phyloP scores from a whole-genome alignment of 2,797 vertebrate species.

The Anniella stebbinsi region DNA sequence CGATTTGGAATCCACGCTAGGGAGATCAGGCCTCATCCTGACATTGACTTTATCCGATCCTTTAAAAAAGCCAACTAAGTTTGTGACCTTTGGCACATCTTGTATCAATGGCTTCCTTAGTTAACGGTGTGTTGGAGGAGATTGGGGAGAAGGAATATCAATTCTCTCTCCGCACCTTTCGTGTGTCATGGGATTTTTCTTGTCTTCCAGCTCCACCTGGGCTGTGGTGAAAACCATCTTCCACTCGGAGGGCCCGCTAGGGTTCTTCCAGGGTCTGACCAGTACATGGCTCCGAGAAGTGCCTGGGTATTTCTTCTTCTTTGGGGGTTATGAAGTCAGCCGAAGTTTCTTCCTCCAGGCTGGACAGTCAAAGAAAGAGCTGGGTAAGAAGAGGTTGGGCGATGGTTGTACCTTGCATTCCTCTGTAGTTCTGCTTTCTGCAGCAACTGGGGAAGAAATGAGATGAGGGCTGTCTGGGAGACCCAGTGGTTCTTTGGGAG shows the following conservation, averaged over 20 bases:
- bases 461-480: not conserved
- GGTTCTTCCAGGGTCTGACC: constrained; percentile 62
- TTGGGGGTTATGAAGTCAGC: constrained; percentile 63
- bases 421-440: not conserved
- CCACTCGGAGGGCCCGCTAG: constrained; percentile 41
- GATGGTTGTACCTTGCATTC: not conserved
- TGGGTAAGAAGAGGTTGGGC: constrained; percentile 25
- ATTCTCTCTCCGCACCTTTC: not conserved
- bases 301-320: constrained; percentile 69
- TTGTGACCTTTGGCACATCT: not conserved
- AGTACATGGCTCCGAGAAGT: constrained; percentile 64
- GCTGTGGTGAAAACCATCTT: constrained; percentile 49
- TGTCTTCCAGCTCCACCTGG: constrained; percentile 56
- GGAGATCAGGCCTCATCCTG: too few relatives aligned
- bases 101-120: not conserved
- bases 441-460: not conserved
- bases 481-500: not conserved
- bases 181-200: too few relatives aligned
- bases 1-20: too few relatives aligned
- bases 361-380: constrained; percentile 26
- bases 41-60: not conserved
- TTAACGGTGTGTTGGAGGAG: not conserved
- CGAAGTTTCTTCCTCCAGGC: constrained; percentile 41
- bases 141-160: not conserved
- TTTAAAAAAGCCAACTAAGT: not conserved